Conservation (phyloP, 2,113 vertebrate species). For the Monarcha castaneiventris region DNA sequence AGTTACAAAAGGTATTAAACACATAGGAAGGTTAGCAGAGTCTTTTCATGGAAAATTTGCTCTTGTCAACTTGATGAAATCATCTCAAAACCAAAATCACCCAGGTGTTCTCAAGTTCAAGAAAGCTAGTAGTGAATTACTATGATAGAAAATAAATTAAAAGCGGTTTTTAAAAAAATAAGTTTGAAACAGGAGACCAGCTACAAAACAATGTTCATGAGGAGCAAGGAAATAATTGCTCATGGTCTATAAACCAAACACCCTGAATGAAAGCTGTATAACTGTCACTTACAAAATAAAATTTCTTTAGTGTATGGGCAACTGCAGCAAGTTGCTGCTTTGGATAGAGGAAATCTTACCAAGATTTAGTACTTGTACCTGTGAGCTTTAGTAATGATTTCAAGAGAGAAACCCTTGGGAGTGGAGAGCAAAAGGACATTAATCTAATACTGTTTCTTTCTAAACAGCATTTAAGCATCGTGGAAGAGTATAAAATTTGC, state of each 20-base stretch:
- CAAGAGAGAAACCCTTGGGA: neutral
- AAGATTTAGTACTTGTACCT: neutral
- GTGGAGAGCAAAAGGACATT: fast-evolving
- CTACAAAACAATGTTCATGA: neutral
- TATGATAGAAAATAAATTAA: neutral
- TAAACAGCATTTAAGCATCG: neutral
- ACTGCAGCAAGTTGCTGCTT: neutral
- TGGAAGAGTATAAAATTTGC: neutral
- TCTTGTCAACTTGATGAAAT: neutral
- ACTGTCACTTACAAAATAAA: neutral
- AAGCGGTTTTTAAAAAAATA: neutral
- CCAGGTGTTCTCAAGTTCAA: neutral
- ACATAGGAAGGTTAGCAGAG: neutral
- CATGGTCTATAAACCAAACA: neutral
- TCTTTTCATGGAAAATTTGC: neutral
- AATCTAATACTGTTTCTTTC: neutral
- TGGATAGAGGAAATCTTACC: neutral
- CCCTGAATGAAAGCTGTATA: neutral
- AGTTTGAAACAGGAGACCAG: neutral
- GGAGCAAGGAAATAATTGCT: neutral
- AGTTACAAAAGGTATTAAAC: neutral
- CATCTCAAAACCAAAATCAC: neutral
- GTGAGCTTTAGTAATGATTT: neutral
- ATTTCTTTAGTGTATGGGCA: neutral
- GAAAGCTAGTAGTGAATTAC: neutral